Conservation (phyloP, 1,140 invertebrate species). For the Glomeris maerens region DNA sequence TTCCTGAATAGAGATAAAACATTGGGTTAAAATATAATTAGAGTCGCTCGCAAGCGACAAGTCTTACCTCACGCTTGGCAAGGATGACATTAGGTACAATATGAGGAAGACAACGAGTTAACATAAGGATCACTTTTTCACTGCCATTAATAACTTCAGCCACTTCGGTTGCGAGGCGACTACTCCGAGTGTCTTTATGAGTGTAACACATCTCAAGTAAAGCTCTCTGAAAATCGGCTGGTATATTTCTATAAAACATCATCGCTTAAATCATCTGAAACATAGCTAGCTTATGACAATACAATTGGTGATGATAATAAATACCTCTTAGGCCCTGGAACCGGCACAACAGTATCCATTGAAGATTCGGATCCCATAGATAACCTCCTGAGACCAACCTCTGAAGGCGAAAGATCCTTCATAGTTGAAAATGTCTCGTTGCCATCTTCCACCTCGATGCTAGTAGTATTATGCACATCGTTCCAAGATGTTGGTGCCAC, state of each 20-base stretch:
- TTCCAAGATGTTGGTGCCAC: no score
- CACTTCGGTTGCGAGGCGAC: conserved; percentile 31
- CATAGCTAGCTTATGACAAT: no score
- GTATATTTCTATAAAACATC: conserved; percentile 29
- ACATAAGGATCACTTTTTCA: conserved; percentile 28
- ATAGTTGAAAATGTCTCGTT: no score
- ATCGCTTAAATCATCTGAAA: neutral
- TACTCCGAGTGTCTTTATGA: conserved; percentile 26
- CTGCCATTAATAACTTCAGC: conserved; percentile 23
- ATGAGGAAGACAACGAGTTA: conserved; percentile 37
- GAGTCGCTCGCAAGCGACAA: neutral
- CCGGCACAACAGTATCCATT: no score
- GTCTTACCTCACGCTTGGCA: conserved; percentile 45
- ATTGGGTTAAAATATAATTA: conserved; percentile 3
- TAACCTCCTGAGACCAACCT: no score
- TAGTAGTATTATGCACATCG: no score
- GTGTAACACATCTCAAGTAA: conserved; percentile 22
- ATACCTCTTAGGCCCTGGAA: no score
- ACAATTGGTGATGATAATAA: no score
- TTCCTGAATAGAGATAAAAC: conserved; percentile 33
- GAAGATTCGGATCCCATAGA: no score
- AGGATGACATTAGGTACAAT: conserved; percentile 53
- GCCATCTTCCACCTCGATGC: no score
- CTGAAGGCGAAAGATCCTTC: no score
- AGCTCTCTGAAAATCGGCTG: conserved; percentile 39